Base-by-base conservation (phyloP, 2,888 invertebrate genomes). In the Schizaphis graminum region DNA sequence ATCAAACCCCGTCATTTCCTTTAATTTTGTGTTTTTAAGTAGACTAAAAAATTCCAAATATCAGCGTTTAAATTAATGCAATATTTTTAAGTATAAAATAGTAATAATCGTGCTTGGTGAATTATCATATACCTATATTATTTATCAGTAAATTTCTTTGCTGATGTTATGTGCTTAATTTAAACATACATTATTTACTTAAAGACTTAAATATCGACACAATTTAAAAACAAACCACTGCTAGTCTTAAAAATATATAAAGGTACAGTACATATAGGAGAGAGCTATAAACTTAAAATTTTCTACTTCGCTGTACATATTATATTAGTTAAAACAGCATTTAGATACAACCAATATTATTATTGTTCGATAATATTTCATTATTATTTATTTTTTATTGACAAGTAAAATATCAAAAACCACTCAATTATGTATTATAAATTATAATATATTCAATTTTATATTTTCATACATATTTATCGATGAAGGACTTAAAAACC, bases 401-500 rank as follows among this genome's bases (percentile, higher is more conserved):
- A 53, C 49, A 53, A 84, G 53, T 47, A 90, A 53, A 91, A 41
- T 86, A 44, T 7, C 41, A 86, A 86, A 28, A 47, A 84, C 41
- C 41, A 41, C 1, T 56, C 56, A 91, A 91, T 56, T 91, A 44
- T 85, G 53, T 56, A 56, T 84, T 84, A 41, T 91, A 91, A 77
- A 24, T 49, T 90, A 89, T 89, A 57, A 57, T n/a, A 13, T 41
- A 91, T 84, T 35, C 13, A 41, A 85, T 53, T 53, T 53, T 91
- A 41, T 53, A 85, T 84, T 91, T 91, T 91, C 67, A 67, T 44
- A 86, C 47, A 86, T 88, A 56, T 88, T 87, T 87, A 87, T 87
- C 87, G 49, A 85, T 85, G 44, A 88, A 88, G 53, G 35, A 88
- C 24, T 84, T 56, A 91, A 91, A 91, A 91, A 91, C 91, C 91